Percentiles rank a stretch among this genome's conserved stretches.
phyloP scores from a whole-genome alignment of 30 jellyfish, hydroid and myxozoan genomes.

The Aurelia aurita region DNA sequence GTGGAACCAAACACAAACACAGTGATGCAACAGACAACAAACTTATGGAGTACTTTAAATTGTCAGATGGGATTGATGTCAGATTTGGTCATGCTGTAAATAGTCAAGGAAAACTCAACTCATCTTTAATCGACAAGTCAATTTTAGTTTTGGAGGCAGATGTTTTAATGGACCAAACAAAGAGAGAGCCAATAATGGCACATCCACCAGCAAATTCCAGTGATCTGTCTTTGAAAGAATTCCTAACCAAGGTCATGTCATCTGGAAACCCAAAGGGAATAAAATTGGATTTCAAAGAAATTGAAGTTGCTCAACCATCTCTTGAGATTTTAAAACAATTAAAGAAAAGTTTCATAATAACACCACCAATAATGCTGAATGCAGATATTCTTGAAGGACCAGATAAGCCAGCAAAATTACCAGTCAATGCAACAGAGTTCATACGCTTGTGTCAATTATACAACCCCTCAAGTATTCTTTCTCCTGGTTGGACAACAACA shows the following conservation, averaged over 20 bases:
- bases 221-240: slow-evolving; percentile 75
- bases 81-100: slow-evolving; percentile 97
- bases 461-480: slow-evolving; percentile 32
- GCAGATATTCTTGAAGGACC: slow-evolving; percentile 96
- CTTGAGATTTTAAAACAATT: slow-evolving; percentile 62
- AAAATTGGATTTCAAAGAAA: slow-evolving; percentile 86
- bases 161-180: slow-evolving; percentile 70
- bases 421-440: slow-evolving; percentile 74
- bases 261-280: slow-evolving; percentile 68
- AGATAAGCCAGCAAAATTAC: slow-evolving; percentile 61
- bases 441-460: slow-evolving; percentile 27
- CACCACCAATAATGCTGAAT: slow-evolving; percentile 76
- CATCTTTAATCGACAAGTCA: slow-evolving; percentile 49
- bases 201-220: slow-evolving; percentile 92
- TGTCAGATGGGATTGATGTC: slow-evolving; percentile 83
- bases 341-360: not conserved
- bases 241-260: slow-evolving; percentile 35
- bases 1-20: no score
- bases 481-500: slow-evolving; percentile 96
- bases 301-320: slow-evolving; percentile 80
- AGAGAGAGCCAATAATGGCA: slow-evolving; percentile 88
- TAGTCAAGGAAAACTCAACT: slow-evolving; percentile 54
- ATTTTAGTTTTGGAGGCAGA: slow-evolving; percentile 93
- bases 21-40: not conserved
- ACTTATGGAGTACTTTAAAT: slow-evolving; percentile 52